phyloP scores from a whole-genome alignment of 2,113 vertebrate genomes.

The Odocoileus virginianus region DNA sequence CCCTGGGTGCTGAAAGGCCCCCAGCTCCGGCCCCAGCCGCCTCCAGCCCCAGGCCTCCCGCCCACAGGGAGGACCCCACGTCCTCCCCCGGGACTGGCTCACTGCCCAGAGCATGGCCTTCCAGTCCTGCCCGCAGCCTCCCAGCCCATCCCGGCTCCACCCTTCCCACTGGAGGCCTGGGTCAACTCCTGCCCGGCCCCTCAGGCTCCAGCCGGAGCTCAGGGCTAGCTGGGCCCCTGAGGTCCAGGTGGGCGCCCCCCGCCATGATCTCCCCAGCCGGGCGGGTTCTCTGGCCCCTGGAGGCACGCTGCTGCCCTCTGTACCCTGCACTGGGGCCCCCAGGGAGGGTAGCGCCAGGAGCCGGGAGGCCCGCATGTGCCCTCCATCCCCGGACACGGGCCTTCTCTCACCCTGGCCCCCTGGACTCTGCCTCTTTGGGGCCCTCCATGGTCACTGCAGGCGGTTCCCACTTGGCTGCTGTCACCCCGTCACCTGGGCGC shows the following conservation, averaged over 20 bases:
- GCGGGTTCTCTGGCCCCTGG: rapidly evolving
- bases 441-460: rapidly evolving
- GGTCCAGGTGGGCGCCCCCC: neutral
- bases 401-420: neutral
- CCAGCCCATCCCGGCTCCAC: rapidly evolving
- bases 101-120: too few species aligned
- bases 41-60: neutral
- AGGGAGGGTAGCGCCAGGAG: neutral
- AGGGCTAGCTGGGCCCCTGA: neutral
- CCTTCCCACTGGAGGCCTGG: neutral
- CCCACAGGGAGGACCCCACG: neutral
- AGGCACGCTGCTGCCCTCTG: rapidly evolving
- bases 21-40: too few species aligned
- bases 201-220: rapidly evolving
- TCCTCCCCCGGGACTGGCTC: rapidly evolving
- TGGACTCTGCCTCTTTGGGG: neutral
- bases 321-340: rapidly evolving
- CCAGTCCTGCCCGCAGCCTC: neutral
- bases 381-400: rapidly evolving
- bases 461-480: neutral
- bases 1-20: too few species aligned
- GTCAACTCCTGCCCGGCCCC: rapidly evolving
- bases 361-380: rapidly evolving
- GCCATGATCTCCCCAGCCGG: rapidly evolving
- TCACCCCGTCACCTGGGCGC: neutral